Evolutionary conservation across 1,140 invertebrate genomes (phyloP), one percentile per base, ranked within the genome.

Genomic region (Odontomachus brunneus): DNA sequence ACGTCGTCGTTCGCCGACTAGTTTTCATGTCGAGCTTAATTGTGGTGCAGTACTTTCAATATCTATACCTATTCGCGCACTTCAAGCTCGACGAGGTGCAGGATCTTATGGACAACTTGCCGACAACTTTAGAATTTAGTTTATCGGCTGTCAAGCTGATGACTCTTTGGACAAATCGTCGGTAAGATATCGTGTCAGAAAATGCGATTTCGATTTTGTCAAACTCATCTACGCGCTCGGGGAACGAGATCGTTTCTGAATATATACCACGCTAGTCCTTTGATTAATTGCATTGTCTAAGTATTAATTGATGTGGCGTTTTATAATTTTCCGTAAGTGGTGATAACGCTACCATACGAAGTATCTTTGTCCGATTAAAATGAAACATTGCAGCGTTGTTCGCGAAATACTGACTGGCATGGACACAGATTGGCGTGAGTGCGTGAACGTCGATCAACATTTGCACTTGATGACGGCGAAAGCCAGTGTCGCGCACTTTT

Each of bases 21-120:
- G n/a, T 49, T 15, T 63, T n/a, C 15, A 15, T 74, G 22, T 14
- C 33, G 19, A 63, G 44, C 7, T 15, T 63, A 33, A 11, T 72
- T 7, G 38, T 63, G 5, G 0, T 75, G 38, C 71, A 26, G n/a
- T 74, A 62, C 17, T 82, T 74, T 60, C 69, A 82, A 53, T 82
- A 74, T 63, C 11, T 24, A 24, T 74, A 82, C 7, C 7, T 74
- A 38, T 15, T 82, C 9, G 17, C 5, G 7, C 80, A 82, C 4
- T 38, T 74, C 3, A 60, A 38, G 12, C 15, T 62, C 3, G 44
- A n/a, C 17, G 62, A 78, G 5, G 0, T 82, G 7, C 24, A 44
- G 7, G 49, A 82, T 51, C 80, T 82, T 12, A 48, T 82, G 11
- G 80, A 75, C n/a, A 4, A 57, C 3, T 11, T 82, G 12, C 12